Conservation (phyloP, 2,797 vertebrate species). For the Nyctalus aviator region DNA sequence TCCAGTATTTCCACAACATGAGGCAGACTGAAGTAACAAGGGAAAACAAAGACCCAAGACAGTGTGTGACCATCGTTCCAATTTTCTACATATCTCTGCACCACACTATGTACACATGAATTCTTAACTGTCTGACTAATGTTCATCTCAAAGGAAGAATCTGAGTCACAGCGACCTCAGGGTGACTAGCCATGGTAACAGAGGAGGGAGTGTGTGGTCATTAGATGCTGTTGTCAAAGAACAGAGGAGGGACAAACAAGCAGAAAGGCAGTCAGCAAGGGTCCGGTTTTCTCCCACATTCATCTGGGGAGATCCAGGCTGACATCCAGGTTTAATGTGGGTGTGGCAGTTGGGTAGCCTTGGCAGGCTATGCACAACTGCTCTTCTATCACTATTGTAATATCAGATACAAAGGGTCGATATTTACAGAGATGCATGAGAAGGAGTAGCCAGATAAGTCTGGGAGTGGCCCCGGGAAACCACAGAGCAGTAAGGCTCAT, state of each 20-base stretch:
- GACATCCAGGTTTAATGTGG: conserved; percentile 27
- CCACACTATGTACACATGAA: not conserved
- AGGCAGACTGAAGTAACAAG: not conserved
- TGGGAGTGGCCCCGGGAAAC: too few species aligned
- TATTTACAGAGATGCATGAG: not conserved
- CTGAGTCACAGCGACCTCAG: conserved; percentile 38
- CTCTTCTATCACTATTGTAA: not conserved
- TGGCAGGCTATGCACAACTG: not conserved
- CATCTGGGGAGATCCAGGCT: conserved; percentile 19
- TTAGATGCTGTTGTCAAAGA: conserved; percentile 58
- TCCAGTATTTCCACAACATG: not conserved
- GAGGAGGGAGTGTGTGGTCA: not conserved
- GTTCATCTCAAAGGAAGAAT: conserved; percentile 48
- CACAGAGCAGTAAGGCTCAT: not conserved
- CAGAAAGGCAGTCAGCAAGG: not conserved
- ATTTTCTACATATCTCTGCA: not conserved
- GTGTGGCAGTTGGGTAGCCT: not conserved
- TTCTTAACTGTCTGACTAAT: conserved; percentile 36
- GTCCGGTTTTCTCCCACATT: not conserved
- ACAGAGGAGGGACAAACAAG: not conserved
- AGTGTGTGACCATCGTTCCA: not conserved
- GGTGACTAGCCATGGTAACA: conserved; percentile 47
- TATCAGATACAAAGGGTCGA: not conserved
- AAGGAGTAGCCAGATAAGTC: not conserved
- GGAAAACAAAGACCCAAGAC: not conserved